Base-by-base conservation (phyloP, 2,797 vertebrate genomes). In the Peromyscus eremicus region DNA sequence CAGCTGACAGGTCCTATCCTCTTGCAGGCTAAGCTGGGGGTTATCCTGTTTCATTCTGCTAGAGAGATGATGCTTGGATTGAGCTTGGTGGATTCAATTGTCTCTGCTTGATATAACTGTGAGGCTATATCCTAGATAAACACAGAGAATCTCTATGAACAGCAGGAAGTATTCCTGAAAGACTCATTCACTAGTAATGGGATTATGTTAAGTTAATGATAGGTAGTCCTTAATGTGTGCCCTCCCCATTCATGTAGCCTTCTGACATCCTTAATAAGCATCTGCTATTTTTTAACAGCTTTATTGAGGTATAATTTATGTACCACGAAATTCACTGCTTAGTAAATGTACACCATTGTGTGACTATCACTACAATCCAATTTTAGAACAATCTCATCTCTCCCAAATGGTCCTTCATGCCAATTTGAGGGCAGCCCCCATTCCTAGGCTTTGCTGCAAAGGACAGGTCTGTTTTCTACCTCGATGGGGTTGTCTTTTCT, bases 141-240 rank as follows among this genome's bases (percentile, higher is more conserved):
- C 64, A 81, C 0, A 83, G 76, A 8, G 10, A 46, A 37, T 87
- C 73, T 96, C 94, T 88, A 71, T 57, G 29, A 76, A 57, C 80
- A 95, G 81, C 91, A 91, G 94, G 94, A 92, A 88, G 87, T 93
- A 90, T 94, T 96, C 68, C 96, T 97, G 87, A 96, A 96, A 97
- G 94, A 95, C 64, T 55, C 82, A 19, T 95, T 97, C 80, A 2
- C 80, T 40, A 76, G 88, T 89, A 76, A 92, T 37, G 40, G 94
- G 40, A 80, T 92, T 91, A 91, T 94, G 83, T 92, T 83, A 84
- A 92, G 91, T 94, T 90, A 96, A 95, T 97, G 92, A 90, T 81
- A 97, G 77, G 82, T 68, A 85, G 86, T 95, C 32, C 46, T 76
- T 79, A 88, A 77, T 89, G 86, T 68, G 68, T 62, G 32, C 62